Evolutionary conservation across 2,113 vertebrate species (phyloP), one percentile per base, ranked within the genome.

Genomic region (Orcinus orca): DNA sequence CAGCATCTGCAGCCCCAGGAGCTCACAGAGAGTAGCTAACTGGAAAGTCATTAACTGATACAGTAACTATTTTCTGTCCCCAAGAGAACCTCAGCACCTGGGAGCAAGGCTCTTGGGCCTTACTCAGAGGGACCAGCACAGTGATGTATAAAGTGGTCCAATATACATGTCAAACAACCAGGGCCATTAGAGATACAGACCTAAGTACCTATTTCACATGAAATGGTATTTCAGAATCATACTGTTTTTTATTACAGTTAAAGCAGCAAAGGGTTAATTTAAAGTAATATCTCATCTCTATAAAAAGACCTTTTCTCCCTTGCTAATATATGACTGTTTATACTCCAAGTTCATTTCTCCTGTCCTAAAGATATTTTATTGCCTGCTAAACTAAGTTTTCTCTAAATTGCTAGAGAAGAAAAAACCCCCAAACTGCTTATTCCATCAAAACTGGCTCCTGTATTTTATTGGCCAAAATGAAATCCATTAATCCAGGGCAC

Each of bases 301-400:
- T 73, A n/a, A 62, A 94, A 74, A 84, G 84, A 83, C 7, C 55
- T 76, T 97, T 88, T 70, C 86, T 88, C 87, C 74, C 55, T 90
- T 92, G 83, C 65, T 83, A 93, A 65, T 77, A 87, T 41, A 93
- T 83, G 90, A 88, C 90, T 93, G 63, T 98, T 98, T 91, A 98
- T 90, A 65, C 96, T 26, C 71, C 89, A 58, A 29, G 71, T 68
- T 97, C 95, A 97, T 97, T 98, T 96, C 67, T 84, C 62, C 81
- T 81, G 18, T 96, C 94, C 94, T 95, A 65, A 96, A 94, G 53
- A 96, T 96, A 96, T 97, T 97, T 70, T 97, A 97, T 97, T 98
- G 95, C 25, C 79, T 81, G 95, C 73, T 80, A 98, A 98, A 98
- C 96, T 95, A 97, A 98, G 82, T 98, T 98, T 96, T 95, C 79